Percentiles rank a stretch among this genome's conserved stretches.
These are phyloP conservation scores for Drosophila elegans DNA, from an alignment of 1,140 invertebrate genomes.

Conservation along the genomic window DNA sequence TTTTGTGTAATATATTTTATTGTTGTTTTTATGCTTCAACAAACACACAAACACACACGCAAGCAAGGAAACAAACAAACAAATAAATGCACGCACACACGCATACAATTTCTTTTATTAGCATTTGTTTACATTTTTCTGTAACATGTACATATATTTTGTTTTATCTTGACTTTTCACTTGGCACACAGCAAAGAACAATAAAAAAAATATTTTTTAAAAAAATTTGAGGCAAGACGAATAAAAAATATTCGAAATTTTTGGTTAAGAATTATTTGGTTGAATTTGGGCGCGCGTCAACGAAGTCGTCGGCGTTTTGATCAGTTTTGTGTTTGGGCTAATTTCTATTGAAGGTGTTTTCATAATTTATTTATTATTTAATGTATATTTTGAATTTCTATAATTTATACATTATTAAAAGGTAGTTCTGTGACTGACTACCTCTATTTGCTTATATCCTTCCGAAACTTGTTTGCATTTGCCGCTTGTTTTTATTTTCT, in stretches of 20 bases:
- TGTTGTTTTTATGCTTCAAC: slow-evolving; percentile 42
- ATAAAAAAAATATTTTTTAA: slow-evolving; percentile 38
- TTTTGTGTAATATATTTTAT: slow-evolving; percentile 49
- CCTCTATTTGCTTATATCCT: slow-evolving; percentile 22
- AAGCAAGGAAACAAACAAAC: slow-evolving; percentile 14
- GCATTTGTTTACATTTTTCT: slow-evolving; percentile 43
- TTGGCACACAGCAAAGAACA: slow-evolving; percentile 26
- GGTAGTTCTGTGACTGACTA: slow-evolving; percentile 21
- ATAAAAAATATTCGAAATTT: slow-evolving; percentile 33
- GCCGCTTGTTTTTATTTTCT: neutral
- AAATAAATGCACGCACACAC: slow-evolving; percentile 30
- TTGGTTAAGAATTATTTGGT: neutral
- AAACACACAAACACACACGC: slow-evolving; percentile 12
- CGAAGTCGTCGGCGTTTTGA: slow-evolving; percentile 24
- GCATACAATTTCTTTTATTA: slow-evolving; percentile 20
- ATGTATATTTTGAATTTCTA: neutral
- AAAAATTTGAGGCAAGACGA: slow-evolving; percentile 22
- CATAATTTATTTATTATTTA: slow-evolving; percentile 2
- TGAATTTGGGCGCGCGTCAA: slow-evolving; percentile 33
- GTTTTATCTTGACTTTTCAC: slow-evolving; percentile 11
- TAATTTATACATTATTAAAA: neutral
- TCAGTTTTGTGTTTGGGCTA: slow-evolving; percentile 1
- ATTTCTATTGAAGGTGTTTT: neutral
- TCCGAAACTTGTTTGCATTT: slow-evolving; percentile 15
- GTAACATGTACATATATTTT: slow-evolving; percentile 11